Percentiles rank a stretch among this genome's conserved stretches.
Evolutionary conservation across 30 jellyfish, hydroid and myxozoan genomes (phyloP).

Genomic region (Clytia hemisphaerica): DNA sequence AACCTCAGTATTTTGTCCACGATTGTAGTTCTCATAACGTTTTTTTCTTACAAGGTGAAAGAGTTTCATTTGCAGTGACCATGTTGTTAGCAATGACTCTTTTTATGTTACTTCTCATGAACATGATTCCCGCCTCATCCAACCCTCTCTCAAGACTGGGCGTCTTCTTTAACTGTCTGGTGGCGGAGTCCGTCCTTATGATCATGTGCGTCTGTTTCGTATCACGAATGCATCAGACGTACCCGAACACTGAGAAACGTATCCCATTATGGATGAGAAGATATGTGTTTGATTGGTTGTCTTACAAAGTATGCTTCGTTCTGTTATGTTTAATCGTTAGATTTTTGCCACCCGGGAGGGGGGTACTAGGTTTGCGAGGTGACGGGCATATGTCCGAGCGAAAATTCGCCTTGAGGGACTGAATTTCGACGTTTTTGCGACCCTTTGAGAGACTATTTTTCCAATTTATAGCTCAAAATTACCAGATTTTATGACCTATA

Average conservation of each 20-base stretch:
- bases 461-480: too few species aligned
- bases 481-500: too few species aligned
- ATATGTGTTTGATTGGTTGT: constrained; percentile 43
- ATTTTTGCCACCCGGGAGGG: too few species aligned
- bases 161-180: constrained; percentile 49
- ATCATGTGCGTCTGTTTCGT: constrained; percentile 39
- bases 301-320: too few species aligned
- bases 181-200: constrained; percentile 72
- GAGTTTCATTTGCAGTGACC: constrained; percentile 64
- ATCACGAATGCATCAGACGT: constrained; percentile 44
- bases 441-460: too few species aligned
- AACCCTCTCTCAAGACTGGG: constrained; percentile 61
- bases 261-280: constrained; percentile 66
- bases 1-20: too few species aligned
- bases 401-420: too few species aligned
- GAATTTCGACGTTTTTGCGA: too few species aligned
- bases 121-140: constrained; percentile 64
- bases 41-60: constrained; percentile 57
- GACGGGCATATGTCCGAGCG: too few species aligned
- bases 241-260: constrained; percentile 50
- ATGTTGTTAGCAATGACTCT: constrained; percentile 70
- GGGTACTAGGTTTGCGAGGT: too few species aligned
- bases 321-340: too few species aligned
- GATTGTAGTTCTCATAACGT: too few species aligned
- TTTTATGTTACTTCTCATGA: constrained; percentile 62